Evolutionary conservation across 35 echinoderm and acorn worm species (phyloP), one percentile per base, ranked within the genome.

Genomic region (Ophiothrix spiculata): DNA sequence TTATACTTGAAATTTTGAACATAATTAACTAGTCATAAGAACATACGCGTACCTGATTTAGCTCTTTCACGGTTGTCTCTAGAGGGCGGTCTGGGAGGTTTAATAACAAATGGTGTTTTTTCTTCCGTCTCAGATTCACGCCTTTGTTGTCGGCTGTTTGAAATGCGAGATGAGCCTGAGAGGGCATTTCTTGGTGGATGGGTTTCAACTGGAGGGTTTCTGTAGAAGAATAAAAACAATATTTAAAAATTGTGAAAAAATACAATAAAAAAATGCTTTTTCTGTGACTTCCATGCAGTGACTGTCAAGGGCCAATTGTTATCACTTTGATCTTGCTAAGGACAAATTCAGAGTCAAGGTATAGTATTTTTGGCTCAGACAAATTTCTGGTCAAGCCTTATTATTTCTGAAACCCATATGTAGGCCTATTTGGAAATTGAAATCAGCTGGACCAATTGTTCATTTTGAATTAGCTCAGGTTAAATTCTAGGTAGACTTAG

Each of bases 61-160:
- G 69, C 33, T 64, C 81, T 90, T 60, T n/a, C 82, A 34, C 84
- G 84, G 77, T 84, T 81, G 32, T 84, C 82, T 32, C 45, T 76
- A 4, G 73, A 79, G 4, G 88, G 75, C 15, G 88, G 88, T 78
- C 88, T 77, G 10, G 88, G 88, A 21, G 82, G 81, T 4, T 38
- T 83, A 17, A 64, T 37, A 80, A 56, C 37, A 80, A 56, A 76
- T 4, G 16, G 31, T 14, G 60, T 35, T 0, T 83, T 31, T 4
- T 82, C 80, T 31, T 84, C 74, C 0, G 37, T 38, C 21, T 31
- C 35, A 64, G 77, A 37, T 6, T 60, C 76, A 56, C 39, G 39
- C 33, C 4, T 87, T 38, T 77, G 74, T 6, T 77, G 23, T 1
- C 37, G 19, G 29, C 39, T 75, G 23, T 39, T 42, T 25, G 13